Base-by-base conservation (phyloP, 2,797 vertebrate species). In the Spatula versicolor region DNA sequence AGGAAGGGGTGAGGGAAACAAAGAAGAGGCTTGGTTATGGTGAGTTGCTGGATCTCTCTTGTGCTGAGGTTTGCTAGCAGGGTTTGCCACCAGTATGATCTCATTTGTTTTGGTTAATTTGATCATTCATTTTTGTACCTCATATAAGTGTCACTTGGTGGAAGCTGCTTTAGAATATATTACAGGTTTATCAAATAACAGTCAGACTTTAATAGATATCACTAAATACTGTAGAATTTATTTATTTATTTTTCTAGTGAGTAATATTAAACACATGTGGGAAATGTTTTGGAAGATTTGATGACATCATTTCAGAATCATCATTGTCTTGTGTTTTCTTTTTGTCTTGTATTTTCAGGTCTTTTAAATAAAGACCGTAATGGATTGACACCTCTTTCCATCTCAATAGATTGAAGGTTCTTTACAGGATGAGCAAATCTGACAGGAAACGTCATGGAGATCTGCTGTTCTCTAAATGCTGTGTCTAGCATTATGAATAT, bases 401-500 rank as follows among this genome's bases (percentile, higher is more conserved):
- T 58, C 22, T 56, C 41, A 3, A 43, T 62, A 46, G 10, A 18
- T 21, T 18, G 48, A 48, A 45, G 17, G 2, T n/a, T 60, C 35
- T 81, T 77, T 2, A 4, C 4, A 12, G 63, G 25, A 31, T 75
- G 18, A 1, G 2, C 28, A 4, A 62, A 1, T 74, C 25, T 84
- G 54, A 59, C 21, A 72, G 62, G 20, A 83, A 25, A n/a, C 0
- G 1, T 62, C 22, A 33, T 25, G 37, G 20, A 81, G 6, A n/a
- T 5, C 2, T 9, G 52, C 2, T 71, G 12, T 55, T 88, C 31
- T 74, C 0, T 0, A 76, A 56, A 52, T 63, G 1, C 3, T 37
- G 4, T 54, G 6, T 11, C 35, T 1, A 1, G 8, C 1, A 50
- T 73, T 50, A 26, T 31, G 11, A 91, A 80, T 59, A 60, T 58